These are phyloP conservation scores for Forficula auricularia DNA, from an alignment of 1,140 invertebrate genomes.

Conservation along the genomic window DNA sequence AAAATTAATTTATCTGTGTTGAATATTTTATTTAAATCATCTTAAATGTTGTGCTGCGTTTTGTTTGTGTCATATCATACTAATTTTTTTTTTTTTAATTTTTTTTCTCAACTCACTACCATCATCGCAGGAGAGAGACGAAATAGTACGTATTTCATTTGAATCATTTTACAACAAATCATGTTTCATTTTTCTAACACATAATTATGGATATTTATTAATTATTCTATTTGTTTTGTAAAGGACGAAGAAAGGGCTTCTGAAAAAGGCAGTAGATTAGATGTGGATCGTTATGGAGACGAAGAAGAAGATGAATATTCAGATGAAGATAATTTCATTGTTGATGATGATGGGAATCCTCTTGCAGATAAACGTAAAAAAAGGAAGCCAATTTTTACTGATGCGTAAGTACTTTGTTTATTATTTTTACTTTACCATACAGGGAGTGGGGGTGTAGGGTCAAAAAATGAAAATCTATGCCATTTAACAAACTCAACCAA, in stretches of 20 bases:
- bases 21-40: no score
- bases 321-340: conserved; percentile 92
- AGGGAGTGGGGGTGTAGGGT: no score
- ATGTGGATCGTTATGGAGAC: conserved; percentile 50
- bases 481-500: no score
- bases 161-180: conserved; percentile 4
- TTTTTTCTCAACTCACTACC: background rate
- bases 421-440: no score
- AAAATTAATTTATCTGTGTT: no score
- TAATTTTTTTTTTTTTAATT: conserved; percentile 9
- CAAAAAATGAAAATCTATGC: no score
- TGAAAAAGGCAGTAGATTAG: conserved; percentile 41
- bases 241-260: conserved; percentile 64
- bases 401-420: conserved; percentile 47
- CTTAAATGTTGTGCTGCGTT: background rate
- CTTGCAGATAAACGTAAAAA: conserved; percentile 75
- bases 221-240: conserved; percentile 1
- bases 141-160: conserved; percentile 16
- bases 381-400: conserved; percentile 73
- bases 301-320: conserved; percentile 57
- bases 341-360: conserved; percentile 86
- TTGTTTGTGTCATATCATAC: conserved; percentile 7
- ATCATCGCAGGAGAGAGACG: conserved; percentile 17
- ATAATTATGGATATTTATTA: background rate
- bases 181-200: conserved; percentile 1